These are phyloP conservation scores for Ceratotherium simum DNA, from an alignment of 2,113 vertebrate genomes.

Conservation along the genomic window DNA sequence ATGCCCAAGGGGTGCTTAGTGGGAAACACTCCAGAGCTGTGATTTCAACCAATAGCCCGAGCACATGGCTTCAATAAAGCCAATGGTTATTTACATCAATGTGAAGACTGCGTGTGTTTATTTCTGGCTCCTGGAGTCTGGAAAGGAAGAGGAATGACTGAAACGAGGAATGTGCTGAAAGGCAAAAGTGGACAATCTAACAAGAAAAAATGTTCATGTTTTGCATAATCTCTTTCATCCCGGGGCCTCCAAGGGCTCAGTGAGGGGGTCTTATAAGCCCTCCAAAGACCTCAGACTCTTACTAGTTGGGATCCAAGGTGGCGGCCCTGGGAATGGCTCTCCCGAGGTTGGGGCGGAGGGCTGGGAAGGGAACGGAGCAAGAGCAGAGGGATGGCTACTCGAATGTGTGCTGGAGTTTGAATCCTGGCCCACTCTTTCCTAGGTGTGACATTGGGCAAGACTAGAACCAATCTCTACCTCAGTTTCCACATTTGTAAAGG, in stretches of 20 bases:
- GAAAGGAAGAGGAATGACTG: constrained; percentile 72
- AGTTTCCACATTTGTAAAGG: background rate
- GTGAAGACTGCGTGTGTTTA: constrained; percentile 52
- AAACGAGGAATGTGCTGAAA: constrained; percentile 65
- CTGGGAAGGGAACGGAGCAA: background rate
- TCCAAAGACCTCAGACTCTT: background rate
- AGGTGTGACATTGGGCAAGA: background rate
- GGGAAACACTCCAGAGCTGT: constrained; percentile 62
- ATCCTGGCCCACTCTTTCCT: background rate
- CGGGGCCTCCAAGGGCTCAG: background rate
- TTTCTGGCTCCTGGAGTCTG: constrained; percentile 77
- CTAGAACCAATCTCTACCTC: background rate
- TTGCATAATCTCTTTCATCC: constrained; percentile 10
- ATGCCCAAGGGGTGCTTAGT: background rate
- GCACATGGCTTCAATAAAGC: constrained; percentile 80
- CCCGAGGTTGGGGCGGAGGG: rapidly evolving
- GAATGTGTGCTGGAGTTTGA: background rate
- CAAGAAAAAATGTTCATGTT: constrained; percentile 49
- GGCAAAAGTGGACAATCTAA: constrained; percentile 62
- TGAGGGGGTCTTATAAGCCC: background rate
- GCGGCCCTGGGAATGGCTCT: background rate
- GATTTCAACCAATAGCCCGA: constrained; percentile 61
- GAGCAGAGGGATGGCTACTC: background rate
- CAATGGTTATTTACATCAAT: constrained; percentile 75
- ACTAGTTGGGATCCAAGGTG: background rate